Evolutionary conservation across 2,888 invertebrate genomes (phyloP), one percentile per base, ranked within the genome.

Genomic region (Orchesella flavescens): DNA sequence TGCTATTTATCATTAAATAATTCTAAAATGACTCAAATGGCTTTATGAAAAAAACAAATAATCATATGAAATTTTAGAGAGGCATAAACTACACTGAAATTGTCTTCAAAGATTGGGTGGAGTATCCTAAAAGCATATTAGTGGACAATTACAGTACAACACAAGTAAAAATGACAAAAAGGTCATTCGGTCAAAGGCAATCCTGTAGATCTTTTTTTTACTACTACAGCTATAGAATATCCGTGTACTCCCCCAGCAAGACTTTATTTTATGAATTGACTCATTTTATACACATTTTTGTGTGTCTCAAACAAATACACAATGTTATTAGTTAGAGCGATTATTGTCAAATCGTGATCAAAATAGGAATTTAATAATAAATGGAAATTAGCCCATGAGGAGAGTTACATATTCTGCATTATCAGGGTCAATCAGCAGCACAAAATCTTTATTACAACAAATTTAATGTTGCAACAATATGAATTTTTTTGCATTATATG

Each of bases 321-420:
- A 7, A 34, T n/a, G 57, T n/a, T 3, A 59, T n/a, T 17, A 59
- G 23, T 53, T 53, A 12, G 24, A 65, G 24, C 49, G 76, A 76
- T 76, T 76, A 63, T 68, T 57, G 76, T 66, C 66, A 55, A 68
- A 68, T 76, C 76, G 76, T 76, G 76, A 66, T 76, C 57, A 68
- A 76, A 44, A 66, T 68, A 66, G 66, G 57, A 57, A 68, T 75
- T 65, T 21, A 75, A 76, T 21, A 75, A 76, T 65, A 65, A 55
- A 63, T 49, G 57, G 24, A 68, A 43, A n/a, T 53, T 24, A 24
- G 13, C 34, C 19, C 17, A 57, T 23, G 44, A 73, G 55, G 23
- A 23, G 43, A 34, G 34, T 34, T 34, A 34, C 34, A 34, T 34
- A 34, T 34, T 34, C n/a, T 34, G 7, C 7, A 34, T 34, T 57